phyloP scores from a whole-genome alignment of 2,888 invertebrate species.

The Epirrita christyi region DNA sequence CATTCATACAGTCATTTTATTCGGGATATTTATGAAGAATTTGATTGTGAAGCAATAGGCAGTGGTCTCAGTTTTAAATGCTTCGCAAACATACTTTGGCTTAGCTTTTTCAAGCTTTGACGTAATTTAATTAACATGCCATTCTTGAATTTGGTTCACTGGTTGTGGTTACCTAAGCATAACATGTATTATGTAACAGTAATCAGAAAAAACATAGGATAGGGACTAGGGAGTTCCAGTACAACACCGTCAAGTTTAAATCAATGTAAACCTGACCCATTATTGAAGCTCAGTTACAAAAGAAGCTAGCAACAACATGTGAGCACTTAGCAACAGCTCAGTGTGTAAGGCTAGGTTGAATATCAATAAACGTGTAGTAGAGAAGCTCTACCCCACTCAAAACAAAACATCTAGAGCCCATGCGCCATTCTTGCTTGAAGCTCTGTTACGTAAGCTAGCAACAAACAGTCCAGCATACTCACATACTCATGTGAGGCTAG shows the following conservation, averaged over 20 bases:
- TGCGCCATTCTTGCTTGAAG: conserved; percentile 28
- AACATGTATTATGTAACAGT: background rate
- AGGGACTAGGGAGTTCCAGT: background rate
- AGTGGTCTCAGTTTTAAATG: background rate
- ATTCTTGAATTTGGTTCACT: conserved; percentile 8
- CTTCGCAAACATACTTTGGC: background rate
- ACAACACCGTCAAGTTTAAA: background rate
- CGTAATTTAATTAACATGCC: conserved; percentile 13
- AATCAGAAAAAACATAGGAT: background rate
- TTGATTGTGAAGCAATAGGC: background rate
- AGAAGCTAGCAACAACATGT: conserved; percentile 3
- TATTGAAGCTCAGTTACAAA: conserved; percentile 9
- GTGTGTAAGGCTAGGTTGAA: no score
- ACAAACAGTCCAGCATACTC: conserved; percentile 21
- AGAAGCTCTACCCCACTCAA: conserved; percentile 1
- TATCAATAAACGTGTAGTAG: conserved; percentile 3
- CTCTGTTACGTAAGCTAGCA: conserved; percentile 30
- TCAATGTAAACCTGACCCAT: background rate
- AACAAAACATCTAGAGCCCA: conserved; percentile 18
- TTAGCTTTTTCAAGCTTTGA: conserved; percentile 6
- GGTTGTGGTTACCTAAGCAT: conserved; percentile 13
- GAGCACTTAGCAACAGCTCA: conserved; percentile 10
- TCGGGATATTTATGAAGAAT: background rate
- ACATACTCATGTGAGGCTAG: conserved; percentile 34
- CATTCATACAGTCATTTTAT: background rate